Evolutionary conservation across 2,113 vertebrate genomes (phyloP).

Genomic region (Lipotes vexillifer): DNA sequence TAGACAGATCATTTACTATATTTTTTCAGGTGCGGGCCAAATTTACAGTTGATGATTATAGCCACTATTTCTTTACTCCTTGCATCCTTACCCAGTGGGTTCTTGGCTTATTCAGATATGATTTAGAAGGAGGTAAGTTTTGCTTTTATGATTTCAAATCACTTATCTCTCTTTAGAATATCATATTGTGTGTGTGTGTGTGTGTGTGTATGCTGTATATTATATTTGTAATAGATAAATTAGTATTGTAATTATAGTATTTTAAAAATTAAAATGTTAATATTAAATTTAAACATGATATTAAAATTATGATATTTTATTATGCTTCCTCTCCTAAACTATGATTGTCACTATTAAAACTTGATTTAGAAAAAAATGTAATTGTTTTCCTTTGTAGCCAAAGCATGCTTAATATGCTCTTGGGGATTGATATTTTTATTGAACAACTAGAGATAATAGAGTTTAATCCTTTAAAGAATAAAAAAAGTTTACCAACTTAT

Average conservation of each 20-base stretch:
- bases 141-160: slow-evolving; percentile 22
- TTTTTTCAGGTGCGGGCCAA: slow-evolving; percentile 88
- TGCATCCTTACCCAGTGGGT: slow-evolving; percentile 97
- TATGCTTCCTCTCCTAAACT: background rate
- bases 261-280: background rate
- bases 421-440: slow-evolving; percentile 1
- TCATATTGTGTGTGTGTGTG: background rate
- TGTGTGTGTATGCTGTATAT: background rate
- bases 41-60: slow-evolving; percentile 94
- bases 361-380: slow-evolving; percentile 15
- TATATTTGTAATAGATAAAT: slow-evolving; percentile 20
- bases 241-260: background rate
- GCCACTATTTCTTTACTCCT: slow-evolving; percentile 97
- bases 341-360: background rate
- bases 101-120: slow-evolving; percentile 93
- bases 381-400: background rate
- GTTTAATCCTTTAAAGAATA: background rate
- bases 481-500: background rate
- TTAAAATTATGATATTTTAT: background rate
- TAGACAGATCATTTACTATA: background rate
- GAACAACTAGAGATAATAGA: background rate
- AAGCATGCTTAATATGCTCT: background rate
- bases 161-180: background rate
- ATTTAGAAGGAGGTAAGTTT: slow-evolving; percentile 91
- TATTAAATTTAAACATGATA: background rate